Evolutionary conservation across 2,797 vertebrate species (phyloP).

Genomic region (Sebastes glaucus): DNA sequence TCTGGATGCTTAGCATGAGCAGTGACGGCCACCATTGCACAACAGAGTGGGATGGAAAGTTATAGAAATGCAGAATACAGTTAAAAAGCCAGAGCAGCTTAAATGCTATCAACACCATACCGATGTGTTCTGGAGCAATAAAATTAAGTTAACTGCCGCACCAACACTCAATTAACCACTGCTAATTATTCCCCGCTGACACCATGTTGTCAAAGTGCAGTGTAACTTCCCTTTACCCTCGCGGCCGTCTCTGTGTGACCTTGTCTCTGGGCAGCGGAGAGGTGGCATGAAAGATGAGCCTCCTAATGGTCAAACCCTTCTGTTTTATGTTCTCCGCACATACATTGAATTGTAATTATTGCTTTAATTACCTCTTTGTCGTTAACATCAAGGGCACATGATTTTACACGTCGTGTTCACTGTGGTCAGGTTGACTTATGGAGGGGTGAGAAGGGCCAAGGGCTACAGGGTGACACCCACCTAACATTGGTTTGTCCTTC

Average conservation of each 20-base stretch:
- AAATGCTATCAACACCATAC: neutral
- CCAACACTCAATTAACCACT: neutral
- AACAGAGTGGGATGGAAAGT: neutral
- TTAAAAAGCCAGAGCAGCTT: neutral
- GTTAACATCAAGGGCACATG: conserved; percentile 72
- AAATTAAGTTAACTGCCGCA: neutral
- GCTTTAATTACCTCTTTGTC: conserved; percentile 75
- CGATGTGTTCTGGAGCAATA: neutral
- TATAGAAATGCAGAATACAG: neutral
- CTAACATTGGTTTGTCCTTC: conserved; percentile 24
- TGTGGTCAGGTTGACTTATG: conserved; percentile 36
- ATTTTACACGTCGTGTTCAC: conserved; percentile 63
- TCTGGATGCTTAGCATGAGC: neutral
- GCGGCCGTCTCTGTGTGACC: conserved; percentile 31
- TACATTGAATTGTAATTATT: conserved; percentile 78
- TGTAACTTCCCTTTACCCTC: neutral
- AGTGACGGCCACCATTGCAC: neutral
- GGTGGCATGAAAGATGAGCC: conserved; percentile 63
- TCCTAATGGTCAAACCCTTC: conserved; percentile 70
- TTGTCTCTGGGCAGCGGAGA: conserved; percentile 56
- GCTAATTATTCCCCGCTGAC: neutral
- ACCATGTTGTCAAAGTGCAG: neutral
- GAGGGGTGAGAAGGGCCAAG: conserved; percentile 18
- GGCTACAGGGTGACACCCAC: conserved; percentile 31
- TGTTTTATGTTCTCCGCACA: conserved; percentile 76